phyloP scores from a whole-genome alignment of 2,797 vertebrate genomes.

The Girardinus metallicus region DNA sequence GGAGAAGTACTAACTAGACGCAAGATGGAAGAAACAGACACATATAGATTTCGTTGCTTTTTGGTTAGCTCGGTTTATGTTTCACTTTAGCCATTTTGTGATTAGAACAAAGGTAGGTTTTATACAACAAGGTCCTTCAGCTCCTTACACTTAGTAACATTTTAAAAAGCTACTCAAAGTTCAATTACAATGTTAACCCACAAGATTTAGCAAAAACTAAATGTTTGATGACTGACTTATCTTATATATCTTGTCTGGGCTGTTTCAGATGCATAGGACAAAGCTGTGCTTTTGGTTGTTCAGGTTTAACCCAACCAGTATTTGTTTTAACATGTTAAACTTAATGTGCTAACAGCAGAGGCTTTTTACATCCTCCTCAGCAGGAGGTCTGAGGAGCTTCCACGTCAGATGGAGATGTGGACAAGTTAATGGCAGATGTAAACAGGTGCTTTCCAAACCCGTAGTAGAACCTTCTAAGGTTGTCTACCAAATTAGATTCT shows the following conservation, averaged over 20 bases:
- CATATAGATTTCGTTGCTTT: constrained; percentile 2
- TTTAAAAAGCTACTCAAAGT: not conserved
- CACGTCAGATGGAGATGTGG: not conserved
- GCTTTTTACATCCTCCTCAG: not conserved
- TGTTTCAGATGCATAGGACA: no score
- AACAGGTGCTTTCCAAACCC: not conserved
- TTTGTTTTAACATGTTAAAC: no score
- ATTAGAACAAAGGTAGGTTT: not conserved
- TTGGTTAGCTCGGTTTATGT: not conserved
- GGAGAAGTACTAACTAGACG: constrained; percentile 13
- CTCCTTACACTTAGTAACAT: not conserved
- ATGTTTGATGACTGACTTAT: not conserved
- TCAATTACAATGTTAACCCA: not conserved
- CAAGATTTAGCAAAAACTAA: not conserved
- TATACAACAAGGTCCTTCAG: not conserved
- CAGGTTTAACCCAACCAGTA: not conserved
- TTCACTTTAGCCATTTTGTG: not conserved
- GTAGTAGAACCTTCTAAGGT: not conserved
- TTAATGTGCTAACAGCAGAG: no score
- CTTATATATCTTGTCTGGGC: not conserved
- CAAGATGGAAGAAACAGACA: constrained; percentile 5
- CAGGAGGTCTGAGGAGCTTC: not conserved
- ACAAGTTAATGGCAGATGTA: not conserved
- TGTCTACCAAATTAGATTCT: not conserved
- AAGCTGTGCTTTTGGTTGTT: not conserved